Conservation (phyloP, 2,797 vertebrate genomes). For the Sorex maritimensis region DNA sequence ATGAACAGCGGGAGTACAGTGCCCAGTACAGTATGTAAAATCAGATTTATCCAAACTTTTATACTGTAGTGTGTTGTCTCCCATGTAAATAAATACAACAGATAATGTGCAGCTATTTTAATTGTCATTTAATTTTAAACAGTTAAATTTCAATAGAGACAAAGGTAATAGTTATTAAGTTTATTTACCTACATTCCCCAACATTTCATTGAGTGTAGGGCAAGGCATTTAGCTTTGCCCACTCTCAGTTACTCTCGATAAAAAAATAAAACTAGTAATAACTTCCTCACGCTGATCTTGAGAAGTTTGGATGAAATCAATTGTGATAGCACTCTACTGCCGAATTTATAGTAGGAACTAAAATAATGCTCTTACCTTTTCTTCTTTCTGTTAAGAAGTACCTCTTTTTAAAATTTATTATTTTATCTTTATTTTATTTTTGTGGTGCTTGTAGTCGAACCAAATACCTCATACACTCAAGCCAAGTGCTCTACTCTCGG, state of each 20-base stretch:
- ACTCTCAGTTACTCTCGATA: not conserved
- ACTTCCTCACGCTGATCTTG: not conserved
- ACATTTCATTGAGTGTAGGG: conserved; percentile 16
- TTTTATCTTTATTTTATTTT: no score
- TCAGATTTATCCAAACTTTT: conserved; percentile 44
- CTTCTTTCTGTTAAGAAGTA: conserved; percentile 2
- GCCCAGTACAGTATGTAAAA: not conserved
- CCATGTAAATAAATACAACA: not conserved
- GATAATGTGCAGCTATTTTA: conserved; percentile 25
- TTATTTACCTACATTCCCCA: conserved; percentile 52
- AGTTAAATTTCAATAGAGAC: not conserved
- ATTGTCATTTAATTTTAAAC: conserved; percentile 52
- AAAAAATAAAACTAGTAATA: conserved; percentile 24
- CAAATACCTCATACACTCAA: no score
- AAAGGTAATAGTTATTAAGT: not conserved
- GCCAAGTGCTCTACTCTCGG: no score
- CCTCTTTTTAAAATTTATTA: conserved; percentile 34
- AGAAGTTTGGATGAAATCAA: conserved; percentile 15
- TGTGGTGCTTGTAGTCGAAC: no score
- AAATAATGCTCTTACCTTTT: not conserved
- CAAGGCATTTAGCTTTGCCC: not conserved
- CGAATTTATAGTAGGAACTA: not conserved
- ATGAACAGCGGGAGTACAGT: no score
- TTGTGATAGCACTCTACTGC: not conserved
- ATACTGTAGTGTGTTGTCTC: not conserved